Base-by-base conservation (phyloP, 2,797 vertebrate species). In the Trachops cirrhosus region DNA sequence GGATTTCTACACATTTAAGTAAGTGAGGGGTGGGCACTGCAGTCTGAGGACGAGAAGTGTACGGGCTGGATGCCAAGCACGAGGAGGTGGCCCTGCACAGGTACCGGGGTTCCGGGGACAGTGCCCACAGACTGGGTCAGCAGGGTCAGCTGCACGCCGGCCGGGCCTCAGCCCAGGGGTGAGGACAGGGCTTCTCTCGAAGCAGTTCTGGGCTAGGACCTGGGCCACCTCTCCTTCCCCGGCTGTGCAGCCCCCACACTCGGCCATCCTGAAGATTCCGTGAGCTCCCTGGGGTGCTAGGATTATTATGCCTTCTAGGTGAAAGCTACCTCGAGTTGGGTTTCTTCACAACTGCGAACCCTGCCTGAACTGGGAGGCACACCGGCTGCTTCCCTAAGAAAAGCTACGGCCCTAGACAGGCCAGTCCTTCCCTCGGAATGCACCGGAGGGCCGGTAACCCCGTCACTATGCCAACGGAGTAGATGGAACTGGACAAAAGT, bases 361-460 rank as follows among this genome's bases (percentile, higher is more conserved):
- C 64, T 67, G n/a, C 64, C 64, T 34, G 64, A 18, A 9, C 9
- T 4, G 26, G 64, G 64, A 9, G 64, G n/a, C 18, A 34, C 6
- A 3, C 16, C 1, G 64, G 19, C n/a, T 34, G 64, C 64, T 21
- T n/a, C 64, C 32, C 32, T 12, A 34, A 67, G 64, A 34, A 67
- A 34, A 67, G 64, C 64, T 19, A 19, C 8, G 8, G 24, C 19
- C 64, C 64, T 19, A 19, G 64, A 67, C 5, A 34, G 3, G 16
- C 15, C n/a, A 18, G n/a, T 4, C 64, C n/a, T 67, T 9, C n/a
- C 64, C n/a, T 0, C 0, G n/a, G n/a, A 34, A 67, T 2, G 18
- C 64, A 5, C 64, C n/a, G 16, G 7, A 4, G 64, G 18, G n/a
- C n/a, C 4, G 18, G 7, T n/a, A 34, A 9, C 19, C 64, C 18